These are phyloP conservation scores for Delichon dasypus DNA, from an alignment of 2,797 vertebrate genomes.

Conservation along the genomic window DNA sequence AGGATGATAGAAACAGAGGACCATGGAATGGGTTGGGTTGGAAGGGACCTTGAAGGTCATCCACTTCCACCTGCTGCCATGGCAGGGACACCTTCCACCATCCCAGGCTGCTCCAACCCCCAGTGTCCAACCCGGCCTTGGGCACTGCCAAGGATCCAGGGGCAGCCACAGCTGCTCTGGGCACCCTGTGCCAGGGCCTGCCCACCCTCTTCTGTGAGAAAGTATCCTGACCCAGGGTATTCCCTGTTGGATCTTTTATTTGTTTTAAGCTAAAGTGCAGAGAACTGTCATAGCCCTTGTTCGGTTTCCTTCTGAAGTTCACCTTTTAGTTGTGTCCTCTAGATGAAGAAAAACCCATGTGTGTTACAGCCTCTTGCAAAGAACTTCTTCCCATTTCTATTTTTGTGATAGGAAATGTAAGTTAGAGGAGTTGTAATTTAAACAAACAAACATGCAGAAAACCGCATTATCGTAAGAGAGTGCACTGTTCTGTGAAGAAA, in stretches of 20 bases:
- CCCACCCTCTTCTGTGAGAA: background rate
- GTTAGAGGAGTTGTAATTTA: background rate
- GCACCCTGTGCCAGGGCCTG: background rate
- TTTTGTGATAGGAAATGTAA: background rate
- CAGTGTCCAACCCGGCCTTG: background rate
- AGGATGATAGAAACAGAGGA: background rate
- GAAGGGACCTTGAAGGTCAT: background rate
- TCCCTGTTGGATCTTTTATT: background rate
- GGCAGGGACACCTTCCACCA: background rate
- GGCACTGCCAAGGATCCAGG: background rate
- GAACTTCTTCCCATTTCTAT: background rate
- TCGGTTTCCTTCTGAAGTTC: background rate
- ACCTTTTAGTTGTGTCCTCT: background rate
- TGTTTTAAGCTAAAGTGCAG: background rate
- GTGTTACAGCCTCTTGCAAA: background rate
- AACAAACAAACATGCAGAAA: background rate
- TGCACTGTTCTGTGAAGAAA: background rate
- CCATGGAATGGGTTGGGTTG: background rate
- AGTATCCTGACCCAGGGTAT: background rate
- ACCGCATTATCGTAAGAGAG: background rate
- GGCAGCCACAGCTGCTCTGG: background rate
- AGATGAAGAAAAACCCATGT: fast-evolving
- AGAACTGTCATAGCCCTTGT: background rate
- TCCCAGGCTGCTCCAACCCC: background rate
- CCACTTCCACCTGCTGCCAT: fast-evolving